A percentile compares a stretch with the other conserved stretches of the same genome.
Evolutionary conservation across 1,140 invertebrate species (phyloP).

Genomic region (Piezodorus guildinii): DNA sequence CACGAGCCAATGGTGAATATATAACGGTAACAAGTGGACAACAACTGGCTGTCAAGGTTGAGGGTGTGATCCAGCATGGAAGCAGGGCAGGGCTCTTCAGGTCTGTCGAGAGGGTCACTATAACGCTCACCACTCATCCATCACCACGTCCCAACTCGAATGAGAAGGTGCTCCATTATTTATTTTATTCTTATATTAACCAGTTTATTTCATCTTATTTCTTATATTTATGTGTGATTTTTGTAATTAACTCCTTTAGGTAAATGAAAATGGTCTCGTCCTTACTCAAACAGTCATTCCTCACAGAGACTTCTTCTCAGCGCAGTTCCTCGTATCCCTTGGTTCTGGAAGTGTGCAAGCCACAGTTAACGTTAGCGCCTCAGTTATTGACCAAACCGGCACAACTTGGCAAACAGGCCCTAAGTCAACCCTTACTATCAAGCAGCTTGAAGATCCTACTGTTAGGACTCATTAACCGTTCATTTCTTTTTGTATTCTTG

Average conservation of each 20-base stretch:
- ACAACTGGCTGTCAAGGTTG: constrained; percentile 71
- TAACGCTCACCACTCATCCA: constrained; percentile 54
- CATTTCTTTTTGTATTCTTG: no score
- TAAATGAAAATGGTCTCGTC: constrained; percentile 37
- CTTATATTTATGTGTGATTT: constrained; percentile 17
- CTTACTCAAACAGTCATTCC: constrained; percentile 49
- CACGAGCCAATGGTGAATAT: constrained; percentile 59
- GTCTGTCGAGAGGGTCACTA: constrained; percentile 54
- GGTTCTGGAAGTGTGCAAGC: constrained; percentile 41
- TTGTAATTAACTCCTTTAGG: constrained; percentile 27
- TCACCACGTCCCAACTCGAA: constrained; percentile 41
- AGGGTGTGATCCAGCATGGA: constrained; percentile 71
- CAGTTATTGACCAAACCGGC: constrained; percentile 57
- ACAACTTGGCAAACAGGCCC: constrained; percentile 66
- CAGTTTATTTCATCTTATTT: not conserved
- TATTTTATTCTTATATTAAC: constrained; percentile 15
- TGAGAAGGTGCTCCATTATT: constrained; percentile 26
- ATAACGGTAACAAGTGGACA: constrained; percentile 63
- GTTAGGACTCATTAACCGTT: constrained; percentile 12
- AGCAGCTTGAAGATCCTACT: constrained; percentile 51
- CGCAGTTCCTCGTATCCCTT: constrained; percentile 57
- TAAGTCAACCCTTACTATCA: constrained; percentile 49
- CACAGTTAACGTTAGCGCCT: constrained; percentile 52
- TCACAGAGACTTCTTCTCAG: constrained; percentile 68
- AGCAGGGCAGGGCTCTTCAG: constrained; percentile 49